Conservation (phyloP, 1,140 invertebrate genomes). For the Gonatopus flavifemur region DNA sequence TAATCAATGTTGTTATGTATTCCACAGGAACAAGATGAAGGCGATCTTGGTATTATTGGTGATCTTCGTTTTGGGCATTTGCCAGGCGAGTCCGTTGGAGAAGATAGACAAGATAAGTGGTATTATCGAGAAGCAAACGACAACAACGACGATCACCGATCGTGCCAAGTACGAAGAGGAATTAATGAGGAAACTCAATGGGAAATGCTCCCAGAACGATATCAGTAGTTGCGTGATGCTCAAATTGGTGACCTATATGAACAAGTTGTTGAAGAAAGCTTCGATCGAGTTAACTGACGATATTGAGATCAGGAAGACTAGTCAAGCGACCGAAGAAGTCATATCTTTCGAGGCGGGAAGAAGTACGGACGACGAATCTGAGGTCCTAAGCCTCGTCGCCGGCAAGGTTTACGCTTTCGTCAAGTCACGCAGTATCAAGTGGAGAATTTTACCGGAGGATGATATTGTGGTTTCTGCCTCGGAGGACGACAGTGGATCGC, state of each 20-base stretch:
- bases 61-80: conserved; percentile 31
- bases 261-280: conserved; percentile 76
- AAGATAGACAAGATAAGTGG: conserved; percentile 53
- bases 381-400: conserved; percentile 68
- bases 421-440: conserved; percentile 64
- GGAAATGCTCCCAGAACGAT: conserved; percentile 74
- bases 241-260: conserved; percentile 78
- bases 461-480: conserved; percentile 73
- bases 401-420: conserved; percentile 75
- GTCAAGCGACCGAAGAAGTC: conserved; percentile 52
- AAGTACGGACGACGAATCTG: conserved; percentile 66
- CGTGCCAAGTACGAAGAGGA: conserved; percentile 65
- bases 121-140: conserved; percentile 48
- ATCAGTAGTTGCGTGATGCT: conserved; percentile 77
- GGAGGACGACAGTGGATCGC: conserved; percentile 68
- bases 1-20: not conserved
- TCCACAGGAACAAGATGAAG: conserved; percentile 41
- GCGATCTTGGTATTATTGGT: conserved; percentile 29
- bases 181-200: conserved; percentile 71
- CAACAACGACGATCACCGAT: conserved; percentile 46
- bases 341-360: conserved; percentile 48
- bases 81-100: conserved; percentile 48
- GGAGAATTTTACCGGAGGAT: conserved; percentile 68
- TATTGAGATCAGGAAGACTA: conserved; percentile 76
- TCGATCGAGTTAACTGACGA: conserved; percentile 74